phyloP scores from a whole-genome alignment of 2,888 invertebrate species.

The Cabera pusaria region DNA sequence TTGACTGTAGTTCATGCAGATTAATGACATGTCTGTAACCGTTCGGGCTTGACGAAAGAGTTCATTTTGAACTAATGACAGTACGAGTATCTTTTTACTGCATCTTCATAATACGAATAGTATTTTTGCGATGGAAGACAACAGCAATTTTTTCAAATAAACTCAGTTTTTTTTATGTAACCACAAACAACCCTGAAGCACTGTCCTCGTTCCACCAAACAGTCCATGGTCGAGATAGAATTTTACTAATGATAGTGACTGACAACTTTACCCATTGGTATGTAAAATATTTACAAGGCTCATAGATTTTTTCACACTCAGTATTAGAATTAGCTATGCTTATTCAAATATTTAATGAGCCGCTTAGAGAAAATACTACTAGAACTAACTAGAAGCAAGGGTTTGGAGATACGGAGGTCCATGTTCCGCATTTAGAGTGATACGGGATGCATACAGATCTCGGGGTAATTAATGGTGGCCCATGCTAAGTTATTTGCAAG shows the following conservation, averaged over 20 bases:
- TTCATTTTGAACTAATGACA: constrained; percentile 3
- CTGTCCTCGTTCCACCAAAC: constrained; percentile 30
- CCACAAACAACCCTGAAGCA: constrained; percentile 15
- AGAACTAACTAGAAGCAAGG: constrained; percentile 11
- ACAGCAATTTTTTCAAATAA: too few species aligned
- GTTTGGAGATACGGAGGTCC: constrained; percentile 3
- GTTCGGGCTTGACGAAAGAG: constrained; percentile 7
- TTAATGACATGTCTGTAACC: constrained; percentile 15
- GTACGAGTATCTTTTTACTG: too few species aligned
- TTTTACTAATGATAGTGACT: constrained; percentile 28
- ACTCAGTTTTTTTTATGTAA: constrained; percentile 18
- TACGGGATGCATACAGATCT: constrained; percentile 8
- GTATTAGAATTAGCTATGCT: constrained; percentile 8
- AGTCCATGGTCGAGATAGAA: constrained; percentile 30
- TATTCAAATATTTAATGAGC: constrained; percentile 8
- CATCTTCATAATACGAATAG: too few species aligned
- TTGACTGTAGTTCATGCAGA: constrained; percentile 14
- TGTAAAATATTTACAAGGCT: constrained; percentile 10
- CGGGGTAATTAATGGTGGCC: constrained; percentile 8
- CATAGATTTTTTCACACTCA: neutral
- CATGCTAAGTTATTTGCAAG: too few species aligned
- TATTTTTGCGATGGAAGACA: too few species aligned
- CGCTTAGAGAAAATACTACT: constrained; percentile 7
- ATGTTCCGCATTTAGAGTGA: constrained; percentile 13
- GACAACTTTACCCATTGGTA: constrained; percentile 18